Evolutionary conservation across 2,797 vertebrate genomes (phyloP), one percentile per base, ranked within the genome.

Genomic region (Poeciliopsis paucimaculata): DNA sequence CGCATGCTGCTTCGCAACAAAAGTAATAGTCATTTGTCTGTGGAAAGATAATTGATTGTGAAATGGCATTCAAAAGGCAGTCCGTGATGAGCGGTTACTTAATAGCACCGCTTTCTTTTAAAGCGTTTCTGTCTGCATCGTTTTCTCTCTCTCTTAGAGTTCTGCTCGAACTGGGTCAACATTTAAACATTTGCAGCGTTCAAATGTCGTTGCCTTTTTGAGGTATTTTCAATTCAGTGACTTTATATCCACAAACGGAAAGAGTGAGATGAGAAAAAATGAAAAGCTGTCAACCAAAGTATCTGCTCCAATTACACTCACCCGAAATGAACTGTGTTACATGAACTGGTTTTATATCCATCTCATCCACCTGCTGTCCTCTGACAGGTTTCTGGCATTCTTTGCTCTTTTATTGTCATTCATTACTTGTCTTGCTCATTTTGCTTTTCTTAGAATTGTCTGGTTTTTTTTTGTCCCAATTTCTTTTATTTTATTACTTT

Each of bases 181-280:
- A 82, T 82, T 31, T 2, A 31, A 77, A 75, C 23, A 68, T 13
- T 70, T 1, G 49, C 36, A 53, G 15, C 51, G 62, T 74, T 80
- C 23, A 64, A 57, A 77, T 49, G 68, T 28, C 45, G 49, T 47
- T 74, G 70, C 76, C 28, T 72, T 80, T 83, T 85, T 43, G 77
- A 78, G 75, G 72, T 64, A 53, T 23, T 79, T 72, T 84, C 31
- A 26, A 49, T 73, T 79, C 9, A 66, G 34, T 47, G 34, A 68
- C 9, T 57, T 62, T 41, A 74, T 31, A 39, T 23, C 26, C 18
- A 39, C 31, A 71, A 31, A 53, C 1, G 0, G 36, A 66, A 72
- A 46, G 62, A 62, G 26, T 11, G 3, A 77, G 5, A 73, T 41
- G 20, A 68, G 36, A 2, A 13, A 26, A 68, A 41, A 41, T 26